A percentile compares a stretch with the other conserved stretches of the same genome.
phyloP scores from a whole-genome alignment of 2,113 vertebrate genomes.

The Psittacus erithacus region DNA sequence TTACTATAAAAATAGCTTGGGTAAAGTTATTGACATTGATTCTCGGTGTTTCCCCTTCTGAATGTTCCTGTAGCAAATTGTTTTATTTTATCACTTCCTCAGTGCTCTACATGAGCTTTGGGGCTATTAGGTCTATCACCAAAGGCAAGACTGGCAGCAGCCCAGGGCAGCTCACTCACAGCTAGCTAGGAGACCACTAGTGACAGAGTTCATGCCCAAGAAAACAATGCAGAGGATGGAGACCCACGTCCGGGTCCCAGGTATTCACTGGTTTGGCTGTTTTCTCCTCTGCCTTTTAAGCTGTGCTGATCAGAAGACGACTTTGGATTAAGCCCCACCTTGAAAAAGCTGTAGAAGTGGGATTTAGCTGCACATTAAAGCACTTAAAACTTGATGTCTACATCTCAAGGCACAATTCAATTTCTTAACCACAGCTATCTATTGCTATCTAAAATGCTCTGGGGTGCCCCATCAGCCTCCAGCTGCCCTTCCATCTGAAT shows the following conservation, averaged over 20 bases:
- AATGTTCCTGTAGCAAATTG: not conserved
- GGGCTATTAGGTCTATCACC: not conserved
- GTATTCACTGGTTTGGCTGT: not conserved
- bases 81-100: not conserved
- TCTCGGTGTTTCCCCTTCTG: conserved; percentile 20
- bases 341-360: accelerated
- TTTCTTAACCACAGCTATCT: not conserved
- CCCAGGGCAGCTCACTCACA: not conserved
- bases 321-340: not conserved
- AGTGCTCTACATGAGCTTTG: not conserved
- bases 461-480: not conserved
- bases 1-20: not conserved
- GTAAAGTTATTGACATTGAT: not conserved
- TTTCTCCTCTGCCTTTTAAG: not conserved
- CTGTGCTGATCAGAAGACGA: not conserved
- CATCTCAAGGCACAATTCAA: not conserved
- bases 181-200: not conserved
- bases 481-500: not conserved
- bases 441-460: not conserved
- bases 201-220: not conserved
- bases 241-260: not conserved
- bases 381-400: not conserved
- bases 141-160: conserved; percentile 35
- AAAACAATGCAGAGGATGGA: not conserved
- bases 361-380: not conserved